phyloP scores from a whole-genome alignment of 2,113 vertebrate genomes.

The Tympanuchus pallidicinctus region DNA sequence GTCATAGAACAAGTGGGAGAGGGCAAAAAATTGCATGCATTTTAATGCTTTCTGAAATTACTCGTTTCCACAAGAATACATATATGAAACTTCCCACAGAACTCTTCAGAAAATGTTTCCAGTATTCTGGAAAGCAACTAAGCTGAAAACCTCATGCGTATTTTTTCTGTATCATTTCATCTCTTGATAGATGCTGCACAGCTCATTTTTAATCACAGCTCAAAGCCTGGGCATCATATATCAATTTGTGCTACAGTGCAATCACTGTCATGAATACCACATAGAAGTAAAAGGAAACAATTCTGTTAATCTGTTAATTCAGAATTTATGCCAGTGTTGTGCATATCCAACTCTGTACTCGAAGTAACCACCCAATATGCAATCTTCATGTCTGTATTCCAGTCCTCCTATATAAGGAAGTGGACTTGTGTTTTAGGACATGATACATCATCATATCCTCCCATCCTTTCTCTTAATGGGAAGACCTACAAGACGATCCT shows the following conservation, averaged over 20 bases:
- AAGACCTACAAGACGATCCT: neutral
- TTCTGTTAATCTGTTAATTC: accelerated
- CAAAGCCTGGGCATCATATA: neutral
- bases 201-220: neutral
- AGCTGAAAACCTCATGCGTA: neutral
- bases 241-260: neutral
- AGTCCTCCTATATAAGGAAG: neutral
- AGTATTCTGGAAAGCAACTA: neutral
- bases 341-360: neutral
- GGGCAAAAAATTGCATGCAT: neutral
- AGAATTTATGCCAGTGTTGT: neutral
- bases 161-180: neutral
- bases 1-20: neutral
- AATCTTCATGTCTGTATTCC: neutral
- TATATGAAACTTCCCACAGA: neutral
- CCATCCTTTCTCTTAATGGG: neutral
- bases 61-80: neutral
- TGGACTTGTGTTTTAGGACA: neutral
- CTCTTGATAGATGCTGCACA: neutral
- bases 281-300: neutral
- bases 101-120: neutral
- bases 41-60: neutral
- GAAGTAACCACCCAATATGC: neutral
- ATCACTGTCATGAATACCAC: neutral
- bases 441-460: neutral